phyloP scores from a whole-genome alignment of 2,888 invertebrate species.

The Seira sanloemensis region DNA sequence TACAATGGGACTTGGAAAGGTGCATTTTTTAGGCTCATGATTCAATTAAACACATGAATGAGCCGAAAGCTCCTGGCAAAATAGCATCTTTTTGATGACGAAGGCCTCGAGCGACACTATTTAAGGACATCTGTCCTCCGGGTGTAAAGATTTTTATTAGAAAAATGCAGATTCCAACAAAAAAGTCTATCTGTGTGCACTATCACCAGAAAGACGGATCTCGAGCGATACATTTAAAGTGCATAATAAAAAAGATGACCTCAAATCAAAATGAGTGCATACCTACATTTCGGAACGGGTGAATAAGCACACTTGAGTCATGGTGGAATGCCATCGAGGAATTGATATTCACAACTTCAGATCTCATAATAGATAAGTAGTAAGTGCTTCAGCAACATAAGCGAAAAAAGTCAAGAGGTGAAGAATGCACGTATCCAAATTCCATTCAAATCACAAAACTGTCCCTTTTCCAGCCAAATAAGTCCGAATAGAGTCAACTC shows the following conservation, averaged over 20 bases:
- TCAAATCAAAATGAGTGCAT: no score
- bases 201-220: no score
- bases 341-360: neutral
- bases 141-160: neutral
- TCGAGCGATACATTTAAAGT: no score
- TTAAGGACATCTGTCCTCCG: neutral
- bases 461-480: slow-evolving; percentile 66
- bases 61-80: neutral
- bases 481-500: slow-evolving; percentile 24
- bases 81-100: neutral
- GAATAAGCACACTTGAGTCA: neutral
- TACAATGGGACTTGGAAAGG: slow-evolving; percentile 3
- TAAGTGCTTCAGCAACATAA: no score
- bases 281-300: neutral
- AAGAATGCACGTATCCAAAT: no score
- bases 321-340: neutral
- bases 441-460: slow-evolving; percentile 47
- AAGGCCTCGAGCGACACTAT: neutral
- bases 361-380: neutral
- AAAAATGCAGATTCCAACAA: no score
- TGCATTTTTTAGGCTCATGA: slow-evolving; percentile 7
- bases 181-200: no score
- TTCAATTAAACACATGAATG: slow-evolving; percentile 19
- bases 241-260: no score
- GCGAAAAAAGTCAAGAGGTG: slow-evolving; percentile 28